Evolutionary conservation across 2,797 vertebrate genomes (phyloP), one percentile per base, ranked within the genome.

Genomic region (Aulostomus chinensis): DNA sequence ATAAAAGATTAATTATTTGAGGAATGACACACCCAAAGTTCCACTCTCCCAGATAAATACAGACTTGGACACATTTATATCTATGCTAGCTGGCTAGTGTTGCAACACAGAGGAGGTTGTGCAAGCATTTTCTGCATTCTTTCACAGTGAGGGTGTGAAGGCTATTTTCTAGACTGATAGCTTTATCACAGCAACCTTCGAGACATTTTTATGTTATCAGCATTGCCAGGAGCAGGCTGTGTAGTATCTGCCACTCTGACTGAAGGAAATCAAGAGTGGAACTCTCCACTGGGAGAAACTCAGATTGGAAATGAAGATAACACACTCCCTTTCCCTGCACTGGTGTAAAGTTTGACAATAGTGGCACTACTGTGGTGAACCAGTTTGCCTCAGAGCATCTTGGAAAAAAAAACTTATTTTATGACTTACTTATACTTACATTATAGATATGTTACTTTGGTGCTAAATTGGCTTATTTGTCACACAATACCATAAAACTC

Each of bases 111-210:
- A 62, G 63, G 78, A 84, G 80, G 68, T 62, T 78, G 78, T 72
- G 58, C 64, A 86, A 86, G 73, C 80, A 84, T 86, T 86, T 78
- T 80, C 70, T 53, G 39, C 76, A 86, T 87, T 87, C 85, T 68
- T 85, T 60, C 64, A 34, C 62, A 21, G 68, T 73, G 77, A 81
- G 56, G 24, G 51, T 60, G 48, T 52, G 43, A 68, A 14, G 60
- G 50, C 50, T 40, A 14, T 48, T 64, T 45, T 66, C 69, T 18
- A 4, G 46, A 43, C 61, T 25, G 51, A 10, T 1, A 15, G 42
- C 40, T 55, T 78, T 85, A 88, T 81, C 76, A 67, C 11, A 61
- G 56, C 49, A 73, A 64, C 71, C 61, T 73, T 72, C 25, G 41
- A 77, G 70, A 74, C 67, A 50, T 80, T 56, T 58, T 57, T 25